Evolutionary conservation across 37 sponge, comb jelly and placozoan species (phyloP), one percentile per base, ranked within the genome.

Genomic region (Aphrocallistes beatrix): DNA sequence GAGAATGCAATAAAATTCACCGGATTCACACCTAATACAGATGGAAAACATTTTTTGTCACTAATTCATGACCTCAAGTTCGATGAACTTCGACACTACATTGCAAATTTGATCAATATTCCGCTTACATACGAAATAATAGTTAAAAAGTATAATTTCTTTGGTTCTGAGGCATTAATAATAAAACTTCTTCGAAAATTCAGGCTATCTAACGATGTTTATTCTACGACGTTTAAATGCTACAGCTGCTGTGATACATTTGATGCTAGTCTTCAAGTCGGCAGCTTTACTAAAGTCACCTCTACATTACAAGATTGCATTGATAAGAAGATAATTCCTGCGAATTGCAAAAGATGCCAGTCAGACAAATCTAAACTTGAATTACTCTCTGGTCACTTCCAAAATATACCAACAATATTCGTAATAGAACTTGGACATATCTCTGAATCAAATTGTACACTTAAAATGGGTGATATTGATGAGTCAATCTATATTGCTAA

Each of bases 181-280:
- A 60, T 60, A 8, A 60, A 60, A 60, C 75, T 60, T 13, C 75
- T 60, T 13, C 25, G 75, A 60, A 60, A 60, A 60, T 32, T 19
- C 75, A 60, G 21, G 10, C 10, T 60, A 19, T 60, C 28, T 30
- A 28, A 60, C 21, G 75, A 60, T 60, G 21, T 60, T 13, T 60
- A 60, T 13, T 60, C n/a, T 60, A 30, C n/a, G 10, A 60, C 10
- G 8, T 30, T 60, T 60, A 3, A 60, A 13, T 60, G 75, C 21
- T 60, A 60, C 75, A 13, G 28, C 75, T 60, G 75, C 34, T 60
- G 75, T 60, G 75, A 60, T 60, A 60, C 75, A 30, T 60, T 60
- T 28, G 34, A 28, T 6, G n/a, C 75, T 60, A 60, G n/a, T 19
- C 6, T 60, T 13, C 25, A 60, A 30, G 6, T 60, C n/a, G 75